phyloP scores from a whole-genome alignment of 2,888 invertebrate genomes.

The Scaptomyza tumidula region DNA sequence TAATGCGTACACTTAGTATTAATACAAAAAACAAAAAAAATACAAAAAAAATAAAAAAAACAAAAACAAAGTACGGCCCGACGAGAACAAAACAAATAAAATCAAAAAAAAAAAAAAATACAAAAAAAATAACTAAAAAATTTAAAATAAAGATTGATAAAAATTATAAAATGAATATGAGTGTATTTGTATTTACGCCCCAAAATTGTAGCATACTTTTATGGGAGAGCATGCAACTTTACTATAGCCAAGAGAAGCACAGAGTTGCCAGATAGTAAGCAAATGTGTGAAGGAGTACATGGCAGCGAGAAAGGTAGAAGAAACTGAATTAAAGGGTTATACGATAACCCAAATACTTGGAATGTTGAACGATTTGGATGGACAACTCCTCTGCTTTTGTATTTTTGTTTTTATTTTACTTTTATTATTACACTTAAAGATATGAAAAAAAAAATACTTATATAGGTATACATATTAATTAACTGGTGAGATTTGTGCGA shows the following conservation, averaged over 20 bases:
- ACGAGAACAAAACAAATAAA: constrained; percentile 19
- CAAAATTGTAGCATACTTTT: background rate
- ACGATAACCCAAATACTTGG: no score
- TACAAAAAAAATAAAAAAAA: constrained; percentile 16
- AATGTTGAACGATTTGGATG: no score
- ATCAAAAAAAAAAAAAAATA: constrained; percentile 16
- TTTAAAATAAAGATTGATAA: constrained; percentile 6
- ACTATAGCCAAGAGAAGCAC: no score
- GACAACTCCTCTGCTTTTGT: no score
- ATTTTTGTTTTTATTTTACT: no score
- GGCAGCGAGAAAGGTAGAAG: no score
- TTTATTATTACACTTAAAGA: constrained; percentile 32
- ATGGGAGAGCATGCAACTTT: background rate
- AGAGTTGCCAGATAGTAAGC: no score
- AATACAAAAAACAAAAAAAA: constrained; percentile 35
- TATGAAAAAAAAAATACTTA: constrained; percentile 45
- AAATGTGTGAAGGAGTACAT: no score
- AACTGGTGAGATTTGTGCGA: constrained; percentile 65
- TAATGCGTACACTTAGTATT: constrained; percentile 72
- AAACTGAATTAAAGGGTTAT: no score
- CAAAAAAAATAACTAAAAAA: constrained; percentile 33
- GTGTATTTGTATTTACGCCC: background rate
- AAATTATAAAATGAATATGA: background rate
- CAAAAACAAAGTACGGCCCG: constrained; percentile 19
- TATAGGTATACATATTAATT: constrained; percentile 45